phyloP scores from a whole-genome alignment of 2,888 invertebrate species.

The Phaedon cochleariae region DNA sequence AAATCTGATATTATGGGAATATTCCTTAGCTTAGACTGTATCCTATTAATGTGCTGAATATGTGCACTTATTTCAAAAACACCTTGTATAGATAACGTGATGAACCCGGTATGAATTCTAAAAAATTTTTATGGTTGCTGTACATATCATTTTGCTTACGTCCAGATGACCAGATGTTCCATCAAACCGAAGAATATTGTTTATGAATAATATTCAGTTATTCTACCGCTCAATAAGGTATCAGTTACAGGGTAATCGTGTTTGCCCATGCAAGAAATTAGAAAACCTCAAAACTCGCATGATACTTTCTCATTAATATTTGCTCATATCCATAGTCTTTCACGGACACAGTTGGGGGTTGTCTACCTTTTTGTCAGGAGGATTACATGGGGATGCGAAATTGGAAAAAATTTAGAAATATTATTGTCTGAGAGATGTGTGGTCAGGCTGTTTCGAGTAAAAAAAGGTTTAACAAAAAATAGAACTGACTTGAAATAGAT shows the following conservation, averaged over 20 bases:
- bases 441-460: no score
- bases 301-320: conserved; percentile 14
- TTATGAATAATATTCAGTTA: conserved; percentile 12
- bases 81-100: no score
- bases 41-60: no score
- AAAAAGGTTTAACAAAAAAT: no score
- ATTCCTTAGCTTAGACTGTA: no score
- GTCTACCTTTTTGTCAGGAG: conserved; percentile 1
- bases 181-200: not conserved
- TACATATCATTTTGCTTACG: no score
- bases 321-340: not conserved
- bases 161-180: not conserved
- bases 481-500: no score
- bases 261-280: conserved; percentile 23
- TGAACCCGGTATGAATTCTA: no score
- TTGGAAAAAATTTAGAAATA: not conserved
- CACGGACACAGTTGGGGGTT: conserved; percentile 5
- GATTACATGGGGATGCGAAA: conserved; percentile 1
- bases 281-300: conserved; percentile 8
- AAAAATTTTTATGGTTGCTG: no score
- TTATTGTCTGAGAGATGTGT: no score
- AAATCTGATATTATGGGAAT: no score
- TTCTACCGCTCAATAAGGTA: conserved; percentile 7
- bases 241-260: conserved; percentile 15
- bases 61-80: no score